Percentiles rank a stretch among this genome's conserved stretches.
Evolutionary conservation across 2,113 vertebrate species (phyloP).

Genomic region (Cyprinodon variegatus): DNA sequence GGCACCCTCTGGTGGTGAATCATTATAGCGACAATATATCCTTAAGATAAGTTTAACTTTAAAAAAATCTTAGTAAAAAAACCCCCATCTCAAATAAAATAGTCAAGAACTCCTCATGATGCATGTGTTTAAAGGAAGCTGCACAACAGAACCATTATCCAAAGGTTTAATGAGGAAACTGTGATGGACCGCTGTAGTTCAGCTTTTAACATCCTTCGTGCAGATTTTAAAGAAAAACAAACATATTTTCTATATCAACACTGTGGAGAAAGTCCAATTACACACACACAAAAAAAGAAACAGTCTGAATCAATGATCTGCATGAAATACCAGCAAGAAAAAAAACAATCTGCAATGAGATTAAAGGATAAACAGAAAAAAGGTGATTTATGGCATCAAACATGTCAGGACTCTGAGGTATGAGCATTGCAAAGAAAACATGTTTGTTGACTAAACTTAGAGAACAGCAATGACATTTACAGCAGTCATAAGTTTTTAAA

Average conservation of each 20-base stretch:
- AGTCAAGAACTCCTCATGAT: not conserved
- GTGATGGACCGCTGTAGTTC: not conserved
- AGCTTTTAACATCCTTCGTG: not conserved
- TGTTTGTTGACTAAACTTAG: slow-evolving; percentile 7
- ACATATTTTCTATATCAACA: not conserved
- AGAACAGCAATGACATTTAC: not conserved
- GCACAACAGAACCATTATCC: not conserved
- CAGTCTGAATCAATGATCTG: not conserved
- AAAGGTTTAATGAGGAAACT: slow-evolving; percentile 50
- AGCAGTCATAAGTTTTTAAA: not conserved
- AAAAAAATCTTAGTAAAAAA: not conserved
- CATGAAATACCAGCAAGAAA: not conserved
- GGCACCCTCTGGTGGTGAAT: not conserved
- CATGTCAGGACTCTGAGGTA: slow-evolving; percentile 24
- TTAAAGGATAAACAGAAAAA: slow-evolving; percentile 17
- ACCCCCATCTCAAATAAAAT: not conserved
- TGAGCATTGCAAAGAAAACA: slow-evolving; percentile 19
- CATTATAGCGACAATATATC: not conserved
- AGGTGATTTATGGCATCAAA: slow-evolving; percentile 38
- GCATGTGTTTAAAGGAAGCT: not conserved
- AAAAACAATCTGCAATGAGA: not conserved
- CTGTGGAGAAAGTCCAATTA: not conserved
- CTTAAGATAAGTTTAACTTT: not conserved
- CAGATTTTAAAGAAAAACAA: not conserved
- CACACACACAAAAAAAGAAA: not conserved